phyloP scores from a whole-genome alignment of 2,888 invertebrate species.

The Sarcophaga variegata region DNA sequence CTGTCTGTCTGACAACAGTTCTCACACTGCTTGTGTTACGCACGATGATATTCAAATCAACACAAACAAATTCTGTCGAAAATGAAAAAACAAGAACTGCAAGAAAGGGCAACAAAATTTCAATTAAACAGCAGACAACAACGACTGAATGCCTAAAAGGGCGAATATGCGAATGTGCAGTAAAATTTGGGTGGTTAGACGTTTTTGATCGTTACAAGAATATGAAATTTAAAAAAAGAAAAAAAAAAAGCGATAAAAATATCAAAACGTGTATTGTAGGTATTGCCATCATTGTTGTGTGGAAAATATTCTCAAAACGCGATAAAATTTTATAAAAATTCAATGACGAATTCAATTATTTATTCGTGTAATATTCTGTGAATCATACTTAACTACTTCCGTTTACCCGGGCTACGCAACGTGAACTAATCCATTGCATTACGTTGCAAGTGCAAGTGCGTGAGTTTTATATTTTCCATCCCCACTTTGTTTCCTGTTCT shows the following conservation, averaged over 20 bases:
- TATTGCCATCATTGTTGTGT: not conserved
- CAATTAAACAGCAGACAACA: not conserved
- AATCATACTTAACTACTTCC: constrained; percentile 48
- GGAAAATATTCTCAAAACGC: not conserved
- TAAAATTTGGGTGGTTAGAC: not conserved
- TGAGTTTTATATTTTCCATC: constrained; percentile 30
- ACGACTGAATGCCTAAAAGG: constrained; percentile 6
- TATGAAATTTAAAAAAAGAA: constrained; percentile 15
- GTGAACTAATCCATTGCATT: not conserved
- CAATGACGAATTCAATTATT: no score
- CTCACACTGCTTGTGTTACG: constrained; percentile 42
- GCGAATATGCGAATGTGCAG: constrained; percentile 43
- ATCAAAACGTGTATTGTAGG: constrained; percentile 40
- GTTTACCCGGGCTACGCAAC: constrained; percentile 29
- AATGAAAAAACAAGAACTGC: not conserved
- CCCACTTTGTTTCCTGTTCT: not conserved
- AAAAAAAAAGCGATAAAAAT: constrained; percentile 5
- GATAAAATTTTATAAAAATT: constrained; percentile 35
- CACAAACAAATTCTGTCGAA: constrained; percentile 30
- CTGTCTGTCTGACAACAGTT: not conserved
- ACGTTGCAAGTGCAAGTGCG: constrained; percentile 7
- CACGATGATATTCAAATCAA: constrained; percentile 58
- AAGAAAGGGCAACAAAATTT: constrained; percentile 12
- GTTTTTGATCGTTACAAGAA: no score
- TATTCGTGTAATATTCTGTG: not conserved